Base-by-base conservation (phyloP, 2,113 vertebrate genomes). In the Otis tarda region DNA sequence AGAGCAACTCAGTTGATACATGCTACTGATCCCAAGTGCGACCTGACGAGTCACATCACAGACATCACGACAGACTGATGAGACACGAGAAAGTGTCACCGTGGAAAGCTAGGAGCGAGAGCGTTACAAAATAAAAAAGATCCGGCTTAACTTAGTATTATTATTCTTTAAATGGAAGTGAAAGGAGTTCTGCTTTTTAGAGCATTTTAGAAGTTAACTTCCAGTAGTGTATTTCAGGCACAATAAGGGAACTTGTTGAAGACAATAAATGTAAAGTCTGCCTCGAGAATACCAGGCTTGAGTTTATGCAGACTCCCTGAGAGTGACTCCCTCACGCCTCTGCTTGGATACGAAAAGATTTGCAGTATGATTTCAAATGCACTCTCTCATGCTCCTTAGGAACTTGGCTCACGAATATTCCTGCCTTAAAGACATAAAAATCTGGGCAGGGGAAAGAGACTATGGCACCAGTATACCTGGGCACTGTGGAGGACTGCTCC, bases 11-110 rank as follows among this genome's bases (percentile, higher is more conserved):
- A 25, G 31, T n/a, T 81, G 41, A 83, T 9, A 55, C 8, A 59
- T 0, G 2, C 25, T 41, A 25, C 64, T 47, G 65, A 75, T 55
- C 25, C n/a, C 52, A 76, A 79, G 23, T 0, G 0, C 2, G 9
- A 69, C 73, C 59, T 59, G 86, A 61, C 6, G 3, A 74, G 55
- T 53, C 1, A 1, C 35, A 82, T n/a, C 64, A 74, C n/a, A 81
- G 41, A 55, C 9, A 23, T 13, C 1, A 2, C 1, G 6, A 43
- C 52, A 93, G 70, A 41, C 25, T 75, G 43, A 63, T 0, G 1
- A 81, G 37, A 37, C 30, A 18, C 4, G 7, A 59, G 19, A 25
- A 57, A 75, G 74, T 1, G 1, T 28, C 52, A 24, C 20, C 6
- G 41, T 16, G 37, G 65, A 87, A 85, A 86, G 49, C 16, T 49